These are phyloP conservation scores for Pocota personata DNA, from an alignment of 2,888 invertebrate species.

Conservation along the genomic window DNA sequence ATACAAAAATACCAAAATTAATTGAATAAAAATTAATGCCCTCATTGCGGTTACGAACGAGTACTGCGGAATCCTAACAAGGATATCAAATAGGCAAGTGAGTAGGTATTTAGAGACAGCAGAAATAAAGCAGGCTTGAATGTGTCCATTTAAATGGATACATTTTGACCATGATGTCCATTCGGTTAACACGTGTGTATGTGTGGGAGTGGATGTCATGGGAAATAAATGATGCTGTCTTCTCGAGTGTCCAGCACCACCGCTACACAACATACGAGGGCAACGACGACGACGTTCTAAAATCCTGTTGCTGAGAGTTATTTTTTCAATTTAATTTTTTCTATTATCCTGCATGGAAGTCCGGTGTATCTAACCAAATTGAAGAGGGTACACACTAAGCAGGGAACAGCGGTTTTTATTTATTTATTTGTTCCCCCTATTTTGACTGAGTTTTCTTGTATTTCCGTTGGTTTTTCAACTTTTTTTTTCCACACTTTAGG, in stretches of 20 bases:
- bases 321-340: background rate
- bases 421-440: slow-evolving; percentile 8
- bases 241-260: slow-evolving; percentile 42
- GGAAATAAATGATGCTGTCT: slow-evolving; percentile 55
- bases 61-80: slow-evolving; percentile 38
- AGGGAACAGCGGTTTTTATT: slow-evolving; percentile 20
- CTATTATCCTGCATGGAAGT: slow-evolving; percentile 18
- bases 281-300: background rate
- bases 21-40: slow-evolving; percentile 62
- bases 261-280: slow-evolving; percentile 1
- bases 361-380: slow-evolving; percentile 33
- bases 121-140: background rate
- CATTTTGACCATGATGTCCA: slow-evolving; percentile 28
- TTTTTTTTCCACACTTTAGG: slow-evolving; percentile 32
- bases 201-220: slow-evolving; percentile 14
- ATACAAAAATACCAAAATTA: slow-evolving; percentile 21
- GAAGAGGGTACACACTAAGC: slow-evolving; percentile 36
- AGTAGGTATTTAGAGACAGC: background rate
- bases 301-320: slow-evolving; percentile 45
- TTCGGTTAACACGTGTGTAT: slow-evolving; percentile 4
- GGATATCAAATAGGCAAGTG: slow-evolving; percentile 10
- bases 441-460: slow-evolving; percentile 3
- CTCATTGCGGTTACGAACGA: slow-evolving; percentile 58
- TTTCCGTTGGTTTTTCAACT: slow-evolving; percentile 5
- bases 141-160: slow-evolving; percentile 48